Evolutionary conservation across 2,888 invertebrate genomes (phyloP).

Genomic region (Anoplius nigerrimus): DNA sequence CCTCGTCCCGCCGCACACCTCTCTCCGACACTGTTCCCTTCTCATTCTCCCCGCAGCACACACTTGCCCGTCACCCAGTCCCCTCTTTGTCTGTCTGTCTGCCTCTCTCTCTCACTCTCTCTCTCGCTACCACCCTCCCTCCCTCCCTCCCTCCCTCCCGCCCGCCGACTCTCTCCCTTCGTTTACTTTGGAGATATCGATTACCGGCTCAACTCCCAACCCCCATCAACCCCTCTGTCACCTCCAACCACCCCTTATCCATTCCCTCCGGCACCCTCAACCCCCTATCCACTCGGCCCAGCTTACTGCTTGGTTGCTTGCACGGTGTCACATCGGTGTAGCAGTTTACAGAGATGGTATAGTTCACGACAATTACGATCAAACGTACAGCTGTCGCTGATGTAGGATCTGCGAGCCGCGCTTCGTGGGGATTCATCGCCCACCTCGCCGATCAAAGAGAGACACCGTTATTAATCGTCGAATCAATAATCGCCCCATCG

Average conservation of each 20-base stretch:
- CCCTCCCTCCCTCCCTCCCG: constrained; percentile 31
- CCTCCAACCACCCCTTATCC: constrained; percentile 48
- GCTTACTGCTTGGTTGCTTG: constrained; percentile 64
- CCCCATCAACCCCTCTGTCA: constrained; percentile 59
- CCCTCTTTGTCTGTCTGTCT: constrained; percentile 32
- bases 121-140: constrained; percentile 14
- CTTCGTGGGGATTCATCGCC: not conserved
- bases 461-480: too few relatives aligned
- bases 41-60: constrained; percentile 19
- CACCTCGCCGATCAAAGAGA: too few relatives aligned
- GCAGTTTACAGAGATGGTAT: constrained; percentile 68
- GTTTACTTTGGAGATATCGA: constrained; percentile 74
- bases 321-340: constrained; percentile 71
- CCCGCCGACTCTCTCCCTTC: constrained; percentile 63
- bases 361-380: constrained; percentile 62
- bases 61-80: constrained; percentile 27
- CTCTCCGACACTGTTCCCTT: constrained; percentile 28
- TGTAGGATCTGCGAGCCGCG: constrained; percentile 25
- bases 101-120: constrained; percentile 19
- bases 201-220: constrained; percentile 72
- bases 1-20: constrained; percentile 26
- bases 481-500: too few relatives aligned
- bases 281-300: constrained; percentile 56
- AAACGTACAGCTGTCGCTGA: constrained; percentile 51
- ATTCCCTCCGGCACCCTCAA: constrained; percentile 43